Evolutionary conservation across 2,797 vertebrate genomes (phyloP).

Genomic region (Pipistrellus pygmaeus): DNA sequence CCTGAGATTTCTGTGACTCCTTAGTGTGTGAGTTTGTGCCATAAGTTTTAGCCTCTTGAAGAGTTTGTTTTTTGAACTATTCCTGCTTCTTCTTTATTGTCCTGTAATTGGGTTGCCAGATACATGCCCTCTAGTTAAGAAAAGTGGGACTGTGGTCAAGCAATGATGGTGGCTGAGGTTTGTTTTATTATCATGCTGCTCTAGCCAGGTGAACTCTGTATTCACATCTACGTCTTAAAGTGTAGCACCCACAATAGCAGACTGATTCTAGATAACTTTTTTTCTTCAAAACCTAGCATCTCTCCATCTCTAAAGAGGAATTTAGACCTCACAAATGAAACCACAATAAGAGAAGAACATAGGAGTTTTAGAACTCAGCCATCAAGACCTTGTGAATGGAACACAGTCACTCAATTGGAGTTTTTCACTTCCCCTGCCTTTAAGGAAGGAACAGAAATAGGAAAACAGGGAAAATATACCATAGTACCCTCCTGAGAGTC

Average conservation of each 20-base stretch:
- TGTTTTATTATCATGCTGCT: neutral
- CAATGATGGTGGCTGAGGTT: neutral
- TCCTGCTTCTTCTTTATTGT: neutral
- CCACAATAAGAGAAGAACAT: neutral
- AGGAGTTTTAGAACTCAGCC: neutral
- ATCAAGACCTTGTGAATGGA: neutral
- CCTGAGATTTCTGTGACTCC: neutral
- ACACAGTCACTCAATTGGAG: neutral
- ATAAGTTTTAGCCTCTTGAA: constrained; percentile 6
- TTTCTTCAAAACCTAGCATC: neutral
- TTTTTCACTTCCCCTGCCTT: neutral
- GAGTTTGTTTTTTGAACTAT: constrained; percentile 54
- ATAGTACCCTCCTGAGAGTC: constrained; percentile 7
- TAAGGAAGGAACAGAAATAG: neutral
- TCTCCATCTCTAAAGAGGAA: neutral
- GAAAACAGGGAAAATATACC: neutral
- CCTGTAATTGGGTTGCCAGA: neutral
- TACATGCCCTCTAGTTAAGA: neutral
- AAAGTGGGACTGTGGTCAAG: neutral
- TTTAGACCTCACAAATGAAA: neutral
- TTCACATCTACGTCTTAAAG: neutral
- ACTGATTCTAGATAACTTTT: neutral
- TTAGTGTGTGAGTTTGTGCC: neutral
- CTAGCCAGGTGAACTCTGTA: neutral
- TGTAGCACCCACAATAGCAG: neutral